Evolutionary conservation across 2,113 vertebrate species (phyloP), one percentile per base, ranked within the genome.

Genomic region (Meles meles): DNA sequence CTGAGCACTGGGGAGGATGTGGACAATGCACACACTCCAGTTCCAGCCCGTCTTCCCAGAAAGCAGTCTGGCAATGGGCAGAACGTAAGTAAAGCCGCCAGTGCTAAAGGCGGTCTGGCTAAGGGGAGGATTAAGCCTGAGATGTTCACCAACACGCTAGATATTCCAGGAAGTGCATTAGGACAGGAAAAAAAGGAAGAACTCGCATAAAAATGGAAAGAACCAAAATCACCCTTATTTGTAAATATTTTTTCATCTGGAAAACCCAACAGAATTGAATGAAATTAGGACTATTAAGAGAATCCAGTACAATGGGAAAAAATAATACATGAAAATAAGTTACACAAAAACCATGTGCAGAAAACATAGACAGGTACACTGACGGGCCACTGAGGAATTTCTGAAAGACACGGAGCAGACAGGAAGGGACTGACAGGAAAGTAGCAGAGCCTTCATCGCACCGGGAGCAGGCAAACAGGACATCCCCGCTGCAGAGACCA

Each of bases 221-320:
- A 92, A 37, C 9, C 47, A 94, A 97, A 96, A 34, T 80, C 47
- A 83, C 42, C 25, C 39, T 42, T 57, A 94, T 71, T 93, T 90
- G 59, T 23, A 86, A 95, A 79, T 42, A 59, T 37, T 85, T 93
- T 89, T 61, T 57, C 67, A 86, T 44, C 85, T 82, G 67, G n/a
- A 94, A 94, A 95, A 67, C 44, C 25, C 79, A 91, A 83, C 0
- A 92, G 67, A 87, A 87, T 13, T 77, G 10, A 97, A 92, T 77
- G 14, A 95, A 94, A 86, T 86, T 47, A 82, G 52, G 49, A 95
- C 47, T 34, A 94, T 25, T 85, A 81, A 69, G 57, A 91, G 87
- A 88, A n/a, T 88, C 52, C n/a, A 31, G n/a, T 69, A 71, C 93
- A 89, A 97, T 67, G 37, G 34, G 23, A 92, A 90, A 93, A 95